Evolutionary conservation across 2,113 vertebrate species (phyloP).

Genomic region (Chaetodon auriga): DNA sequence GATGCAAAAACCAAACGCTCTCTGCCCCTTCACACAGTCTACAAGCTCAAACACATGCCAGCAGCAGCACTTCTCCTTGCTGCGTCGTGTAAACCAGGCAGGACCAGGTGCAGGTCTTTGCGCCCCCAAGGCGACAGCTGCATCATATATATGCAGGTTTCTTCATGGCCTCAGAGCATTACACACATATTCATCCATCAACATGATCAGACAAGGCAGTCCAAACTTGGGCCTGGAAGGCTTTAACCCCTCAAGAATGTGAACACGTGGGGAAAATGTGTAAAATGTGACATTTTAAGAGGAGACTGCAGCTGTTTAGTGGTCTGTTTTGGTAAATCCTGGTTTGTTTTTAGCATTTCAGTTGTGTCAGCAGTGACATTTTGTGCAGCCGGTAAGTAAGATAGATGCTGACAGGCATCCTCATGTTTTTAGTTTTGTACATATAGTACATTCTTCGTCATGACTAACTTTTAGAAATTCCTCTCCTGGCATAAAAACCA

Average conservation of each 20-base stretch:
- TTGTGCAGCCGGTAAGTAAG: background rate
- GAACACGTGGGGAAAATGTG: background rate
- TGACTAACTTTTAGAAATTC: background rate
- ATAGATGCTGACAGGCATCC: background rate
- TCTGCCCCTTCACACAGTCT: background rate
- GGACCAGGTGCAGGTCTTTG: constrained; percentile 57
- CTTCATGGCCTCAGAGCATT: background rate
- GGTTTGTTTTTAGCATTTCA: background rate
- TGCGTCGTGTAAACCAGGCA: constrained; percentile 11
- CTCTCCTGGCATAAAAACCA: background rate
- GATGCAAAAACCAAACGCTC: background rate
- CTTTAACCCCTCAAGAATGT: constrained; percentile 44
- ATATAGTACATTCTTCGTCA: background rate
- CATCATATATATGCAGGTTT: constrained; percentile 7
- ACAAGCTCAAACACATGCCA: constrained; percentile 34
- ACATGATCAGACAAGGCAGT: constrained; percentile 6
- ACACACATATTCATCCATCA: constrained; percentile 37
- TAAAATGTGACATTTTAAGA: background rate
- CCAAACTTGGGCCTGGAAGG: constrained; percentile 20
- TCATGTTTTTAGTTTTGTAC: background rate
- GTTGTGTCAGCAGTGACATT: background rate
- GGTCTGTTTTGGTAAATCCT: background rate
- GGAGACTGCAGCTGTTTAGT: background rate
- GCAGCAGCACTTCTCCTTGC: constrained; percentile 1
- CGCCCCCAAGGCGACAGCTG: constrained; percentile 57